Base-by-base conservation (phyloP, 2,797 vertebrate genomes). In the Crocidura indochinensis region DNA sequence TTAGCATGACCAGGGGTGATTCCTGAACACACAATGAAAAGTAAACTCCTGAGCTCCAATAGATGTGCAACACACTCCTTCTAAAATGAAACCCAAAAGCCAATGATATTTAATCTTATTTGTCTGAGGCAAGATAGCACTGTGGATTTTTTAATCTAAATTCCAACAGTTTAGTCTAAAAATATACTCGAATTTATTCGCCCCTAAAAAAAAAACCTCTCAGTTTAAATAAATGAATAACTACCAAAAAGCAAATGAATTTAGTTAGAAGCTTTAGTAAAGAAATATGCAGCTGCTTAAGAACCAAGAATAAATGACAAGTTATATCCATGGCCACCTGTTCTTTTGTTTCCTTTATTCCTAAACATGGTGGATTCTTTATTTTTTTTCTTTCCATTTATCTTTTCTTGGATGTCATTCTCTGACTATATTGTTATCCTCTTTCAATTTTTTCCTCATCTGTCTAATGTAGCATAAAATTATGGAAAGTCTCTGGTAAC, bases 401-500 rank as follows among this genome's bases (percentile, higher is more conserved):
- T 74, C 27, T 64, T 7, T 75, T 27, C 24, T 84, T 87, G 9
- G 72, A 0, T n/a, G 0, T 65, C 38, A 91, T 65, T 73, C 27
- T 8, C 10, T 65, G 6, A 26, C 20, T 20, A 46, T 11, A 85
- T 67, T 77, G 79, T 78, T 17, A 75, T 73, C 1, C 1, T 68
- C 20, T 81, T 27, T 53, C 19, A 75, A 51, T 79, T 9, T 51
- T 73, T 64, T 2, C 73, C 27, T 93, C 47, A 80, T 47, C 84
- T 84, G 14, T 91, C 6, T 68, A 83, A 4, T 85, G 3, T 31
- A 79, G 22, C 20, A 75, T 19, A 10, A 92, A 89, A 92, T 82
- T 68, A 80, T 17, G 31, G 20, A 46, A 69, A 56, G 9, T 60
- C 12, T 79, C 20, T 31, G 1, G 0, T 67, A 56, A 29, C 75